Conservation (phyloP, 2,888 invertebrate species). For the Eristalis tenax region DNA sequence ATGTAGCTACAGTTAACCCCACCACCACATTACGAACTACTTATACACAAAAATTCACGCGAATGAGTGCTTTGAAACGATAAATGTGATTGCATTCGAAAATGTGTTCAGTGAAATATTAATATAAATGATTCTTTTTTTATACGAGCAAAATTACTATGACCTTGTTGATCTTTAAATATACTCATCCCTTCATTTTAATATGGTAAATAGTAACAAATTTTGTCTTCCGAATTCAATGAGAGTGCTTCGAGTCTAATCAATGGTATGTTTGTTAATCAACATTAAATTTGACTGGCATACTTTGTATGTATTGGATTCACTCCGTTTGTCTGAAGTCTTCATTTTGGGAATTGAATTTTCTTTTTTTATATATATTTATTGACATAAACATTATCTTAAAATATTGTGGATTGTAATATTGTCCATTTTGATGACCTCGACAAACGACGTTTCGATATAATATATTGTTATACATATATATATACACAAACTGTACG, state of each 20-base stretch:
- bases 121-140: background rate
- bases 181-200: background rate
- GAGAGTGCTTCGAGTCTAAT: background rate
- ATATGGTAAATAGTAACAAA: background rate
- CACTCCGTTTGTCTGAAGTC: background rate
- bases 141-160: background rate
- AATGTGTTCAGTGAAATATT: slow-evolving; percentile 50
- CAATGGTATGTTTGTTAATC: background rate
- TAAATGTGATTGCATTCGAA: slow-evolving; percentile 50
- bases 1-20: slow-evolving; percentile 35
- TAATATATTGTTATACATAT: too few relatives aligned
- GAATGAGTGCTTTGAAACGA: slow-evolving; percentile 46
- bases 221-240: background rate
- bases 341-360: background rate
- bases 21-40: slow-evolving; percentile 57
- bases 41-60: slow-evolving; percentile 31
- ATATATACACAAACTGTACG: background rate
- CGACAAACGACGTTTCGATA: too few relatives aligned
- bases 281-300: background rate
- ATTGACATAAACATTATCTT: too few relatives aligned
- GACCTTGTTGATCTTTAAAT: background rate
- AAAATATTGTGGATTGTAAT: background rate
- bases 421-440: background rate
- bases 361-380: too few relatives aligned
- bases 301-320: background rate